These are phyloP conservation scores for Lemur catta DNA, from an alignment of 2,797 vertebrate species.

Conservation along the genomic window DNA sequence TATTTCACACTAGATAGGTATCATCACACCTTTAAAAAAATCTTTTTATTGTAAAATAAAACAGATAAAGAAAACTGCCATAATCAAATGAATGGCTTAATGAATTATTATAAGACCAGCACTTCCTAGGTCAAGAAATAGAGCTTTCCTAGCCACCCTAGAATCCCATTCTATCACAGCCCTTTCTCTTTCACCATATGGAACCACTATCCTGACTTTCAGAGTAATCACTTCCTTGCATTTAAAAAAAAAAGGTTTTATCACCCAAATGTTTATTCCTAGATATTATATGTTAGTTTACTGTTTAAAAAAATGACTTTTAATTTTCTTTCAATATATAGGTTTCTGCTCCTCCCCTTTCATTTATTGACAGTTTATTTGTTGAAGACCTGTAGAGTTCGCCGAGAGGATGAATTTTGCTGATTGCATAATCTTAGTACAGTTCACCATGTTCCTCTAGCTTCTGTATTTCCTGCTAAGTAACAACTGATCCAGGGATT, in stretches of 20 bases:
- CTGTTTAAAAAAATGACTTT: background rate
- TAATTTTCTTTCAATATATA: background rate
- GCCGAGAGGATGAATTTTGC: background rate
- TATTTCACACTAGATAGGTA: background rate
- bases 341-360: background rate
- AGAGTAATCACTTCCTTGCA: background rate
- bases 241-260: background rate
- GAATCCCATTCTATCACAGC: background rate
- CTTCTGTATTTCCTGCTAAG: background rate
- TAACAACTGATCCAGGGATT: background rate
- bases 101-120: background rate
- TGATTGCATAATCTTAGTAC: background rate
- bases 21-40: background rate
- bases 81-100: background rate
- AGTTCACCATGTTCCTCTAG: background rate
- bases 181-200: background rate
- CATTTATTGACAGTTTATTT: background rate
- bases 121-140: background rate
- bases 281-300: background rate
- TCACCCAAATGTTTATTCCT: background rate
- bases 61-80: background rate
- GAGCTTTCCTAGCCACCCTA: background rate
- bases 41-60: constrained; percentile 6
- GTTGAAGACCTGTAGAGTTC: background rate
- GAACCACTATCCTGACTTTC: background rate